Conservation (phyloP, 2,113 vertebrate species). For the Alaudala cheleensis region DNA sequence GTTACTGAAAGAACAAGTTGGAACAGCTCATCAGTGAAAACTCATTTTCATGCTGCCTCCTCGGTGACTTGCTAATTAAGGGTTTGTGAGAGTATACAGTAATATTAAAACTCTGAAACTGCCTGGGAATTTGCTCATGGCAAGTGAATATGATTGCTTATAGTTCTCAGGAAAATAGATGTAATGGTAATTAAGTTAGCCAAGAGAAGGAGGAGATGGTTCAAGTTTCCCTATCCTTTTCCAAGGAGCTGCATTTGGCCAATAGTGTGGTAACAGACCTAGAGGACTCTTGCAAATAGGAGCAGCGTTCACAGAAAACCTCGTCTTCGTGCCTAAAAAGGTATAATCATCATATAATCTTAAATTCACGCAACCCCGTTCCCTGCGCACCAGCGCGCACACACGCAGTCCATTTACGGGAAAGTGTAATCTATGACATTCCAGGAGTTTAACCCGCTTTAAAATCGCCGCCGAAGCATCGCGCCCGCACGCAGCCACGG, state of each 20-base stretch:
- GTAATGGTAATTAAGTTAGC: slow-evolving; percentile 31
- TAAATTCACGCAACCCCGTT: not conserved
- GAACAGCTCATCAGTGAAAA: slow-evolving; percentile 55
- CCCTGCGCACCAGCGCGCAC: rapidly evolving
- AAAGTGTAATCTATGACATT: rapidly evolving
- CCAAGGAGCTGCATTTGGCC: not conserved
- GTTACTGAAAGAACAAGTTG: slow-evolving; percentile 66
- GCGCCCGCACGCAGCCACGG: rapidly evolving
- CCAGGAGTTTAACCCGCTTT: not conserved
- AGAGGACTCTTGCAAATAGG: not conserved
- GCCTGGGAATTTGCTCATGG: slow-evolving; percentile 28
- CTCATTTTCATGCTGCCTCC: slow-evolving; percentile 11
- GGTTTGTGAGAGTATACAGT: not conserved
- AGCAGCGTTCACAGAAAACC: not conserved
- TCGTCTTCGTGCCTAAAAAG: not conserved
- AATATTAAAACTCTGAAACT: not conserved
- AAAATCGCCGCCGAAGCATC: rapidly evolving
- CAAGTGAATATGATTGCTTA: not conserved
- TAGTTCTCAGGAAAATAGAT: slow-evolving; percentile 50
- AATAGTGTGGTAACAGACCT: not conserved
- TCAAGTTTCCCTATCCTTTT: slow-evolving; percentile 30
- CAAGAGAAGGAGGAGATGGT: slow-evolving; percentile 1
- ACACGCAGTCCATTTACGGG: rapidly evolving
- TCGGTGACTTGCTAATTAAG: slow-evolving; percentile 34
- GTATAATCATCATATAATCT: rapidly evolving